A percentile compares a stretch with the other conserved stretches of the same genome.
Evolutionary conservation across 1,140 invertebrate species (phyloP).

Genomic region (Drosophila micromelanica): DNA sequence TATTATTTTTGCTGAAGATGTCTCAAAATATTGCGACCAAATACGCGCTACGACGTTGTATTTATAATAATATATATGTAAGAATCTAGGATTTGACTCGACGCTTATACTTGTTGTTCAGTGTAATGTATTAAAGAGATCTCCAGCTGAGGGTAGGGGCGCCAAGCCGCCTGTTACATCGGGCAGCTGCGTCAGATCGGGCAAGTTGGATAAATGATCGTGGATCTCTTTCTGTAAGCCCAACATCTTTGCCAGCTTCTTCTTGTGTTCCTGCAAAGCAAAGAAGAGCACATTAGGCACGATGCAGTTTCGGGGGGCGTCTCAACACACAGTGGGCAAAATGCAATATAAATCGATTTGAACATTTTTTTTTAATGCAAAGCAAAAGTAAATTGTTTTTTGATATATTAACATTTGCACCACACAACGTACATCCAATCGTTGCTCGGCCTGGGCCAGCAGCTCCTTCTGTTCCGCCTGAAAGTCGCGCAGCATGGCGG

Average conservation of each 20-base stretch:
- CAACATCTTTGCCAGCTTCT: conserved; percentile 94
- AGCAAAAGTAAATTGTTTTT: conserved; percentile 7
- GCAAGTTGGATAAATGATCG: conserved; percentile 96
- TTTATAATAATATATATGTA: conserved; percentile 17
- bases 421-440: conserved; percentile 90
- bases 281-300: conserved; percentile 1
- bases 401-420: conserved; percentile 20
- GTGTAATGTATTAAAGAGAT: conserved; percentile 91
- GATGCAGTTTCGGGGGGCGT: background rate
- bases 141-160: conserved; percentile 96
- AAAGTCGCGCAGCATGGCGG: conserved; percentile 94
- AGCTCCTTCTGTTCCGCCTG: conserved; percentile 93
- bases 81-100: conserved; percentile 15
- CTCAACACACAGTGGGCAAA: conserved; percentile 10
- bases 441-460: conserved; percentile 92
- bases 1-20: conserved; percentile 21
- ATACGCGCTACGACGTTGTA: conserved; percentile 1
- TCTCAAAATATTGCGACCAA: conserved; percentile 17
- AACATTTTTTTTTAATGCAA: conserved; percentile 22
- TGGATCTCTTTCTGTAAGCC: conserved; percentile 94
- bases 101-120: conserved; percentile 9
- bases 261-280: conserved; percentile 91
- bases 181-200: conserved; percentile 95
- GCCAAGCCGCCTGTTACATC: conserved; percentile 95
- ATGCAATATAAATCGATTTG: conserved; percentile 13